Evolutionary conservation across 2,113 vertebrate genomes (phyloP).

Genomic region (Cettia cetti): DNA sequence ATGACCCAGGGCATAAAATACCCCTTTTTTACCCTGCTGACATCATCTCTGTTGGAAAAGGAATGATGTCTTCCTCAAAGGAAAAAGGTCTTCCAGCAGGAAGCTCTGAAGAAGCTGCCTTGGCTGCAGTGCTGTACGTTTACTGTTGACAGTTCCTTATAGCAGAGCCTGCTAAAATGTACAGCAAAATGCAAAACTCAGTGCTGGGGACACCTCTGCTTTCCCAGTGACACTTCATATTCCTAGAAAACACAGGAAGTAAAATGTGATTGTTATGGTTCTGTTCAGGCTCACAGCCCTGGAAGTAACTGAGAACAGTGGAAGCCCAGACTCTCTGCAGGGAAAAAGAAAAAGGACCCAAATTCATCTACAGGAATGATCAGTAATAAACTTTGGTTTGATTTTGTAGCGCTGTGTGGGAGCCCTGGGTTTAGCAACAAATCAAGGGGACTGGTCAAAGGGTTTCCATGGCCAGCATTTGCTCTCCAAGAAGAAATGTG

Average conservation of each 20-base stretch:
- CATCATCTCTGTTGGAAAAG: background rate
- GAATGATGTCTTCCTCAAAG: background rate
- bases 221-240: background rate
- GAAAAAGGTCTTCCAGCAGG: background rate
- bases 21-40: background rate
- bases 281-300: background rate
- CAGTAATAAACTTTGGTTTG: background rate
- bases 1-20: background rate
- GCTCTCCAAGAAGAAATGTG: background rate
- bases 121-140: background rate
- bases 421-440: background rate
- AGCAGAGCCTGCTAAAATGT: background rate
- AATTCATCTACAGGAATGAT: background rate
- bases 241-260: background rate
- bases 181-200: background rate
- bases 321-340: background rate
- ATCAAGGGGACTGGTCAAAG: background rate
- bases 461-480: background rate
- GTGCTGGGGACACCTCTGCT: background rate
- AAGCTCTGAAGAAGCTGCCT: background rate
- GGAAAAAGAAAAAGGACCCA: background rate
- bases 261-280: background rate
- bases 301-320: background rate
- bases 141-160: background rate
- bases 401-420: background rate